These are phyloP conservation scores for Dromaius novaehollandiae DNA, from an alignment of 2,113 vertebrate species.

Conservation along the genomic window DNA sequence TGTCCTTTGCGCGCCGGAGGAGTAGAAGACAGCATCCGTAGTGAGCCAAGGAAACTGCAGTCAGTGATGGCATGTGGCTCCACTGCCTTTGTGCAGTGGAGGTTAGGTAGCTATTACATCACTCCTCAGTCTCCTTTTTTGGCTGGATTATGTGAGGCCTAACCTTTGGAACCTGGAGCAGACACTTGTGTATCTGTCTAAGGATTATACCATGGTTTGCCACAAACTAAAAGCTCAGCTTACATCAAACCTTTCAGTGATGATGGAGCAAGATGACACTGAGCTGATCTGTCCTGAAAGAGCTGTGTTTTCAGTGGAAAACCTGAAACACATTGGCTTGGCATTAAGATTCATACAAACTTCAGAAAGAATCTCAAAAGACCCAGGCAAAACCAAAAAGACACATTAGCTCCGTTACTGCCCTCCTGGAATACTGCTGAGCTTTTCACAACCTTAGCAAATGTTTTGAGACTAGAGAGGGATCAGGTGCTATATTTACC, in stretches of 20 bases:
- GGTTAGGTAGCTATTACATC: not conserved
- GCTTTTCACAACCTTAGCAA: not conserved
- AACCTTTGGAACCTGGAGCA: not conserved
- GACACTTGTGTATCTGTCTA: not conserved
- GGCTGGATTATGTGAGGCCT: accelerated
- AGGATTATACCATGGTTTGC: not conserved
- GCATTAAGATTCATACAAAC: not conserved
- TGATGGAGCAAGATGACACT: not conserved
- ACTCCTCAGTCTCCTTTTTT: not conserved
- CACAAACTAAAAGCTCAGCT: not conserved
- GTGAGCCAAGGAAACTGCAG: not conserved
- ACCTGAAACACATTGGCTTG: not conserved
- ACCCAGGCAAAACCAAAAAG: not conserved
- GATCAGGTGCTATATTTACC: not conserved
- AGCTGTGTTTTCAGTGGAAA: not conserved
- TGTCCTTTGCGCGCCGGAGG: not conserved
- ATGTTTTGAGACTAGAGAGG: not conserved
- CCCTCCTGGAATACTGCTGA: not conserved
- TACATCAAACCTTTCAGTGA: not conserved
- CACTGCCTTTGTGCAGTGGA: not conserved
- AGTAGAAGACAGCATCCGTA: not conserved
- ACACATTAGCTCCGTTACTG: not conserved
- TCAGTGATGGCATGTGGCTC: not conserved
- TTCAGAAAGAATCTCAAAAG: not conserved
- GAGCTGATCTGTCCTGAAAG: not conserved